Percentiles rank a stretch among this genome's conserved stretches.
Evolutionary conservation across 2,113 vertebrate species (phyloP).

Genomic region (Bothrops jararaca): DNA sequence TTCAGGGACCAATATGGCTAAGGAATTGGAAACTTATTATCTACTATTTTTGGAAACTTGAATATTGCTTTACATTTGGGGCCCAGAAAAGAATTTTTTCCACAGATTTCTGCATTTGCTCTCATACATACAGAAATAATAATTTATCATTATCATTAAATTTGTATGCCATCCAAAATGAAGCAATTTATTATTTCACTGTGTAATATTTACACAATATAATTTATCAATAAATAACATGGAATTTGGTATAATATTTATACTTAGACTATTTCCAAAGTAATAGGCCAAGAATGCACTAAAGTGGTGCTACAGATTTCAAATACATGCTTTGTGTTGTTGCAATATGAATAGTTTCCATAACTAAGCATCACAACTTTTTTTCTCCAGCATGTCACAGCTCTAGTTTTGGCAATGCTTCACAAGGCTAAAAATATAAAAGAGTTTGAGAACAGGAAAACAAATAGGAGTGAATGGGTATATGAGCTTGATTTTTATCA

Average conservation of each 20-base stretch:
- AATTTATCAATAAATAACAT: constrained; percentile 4
- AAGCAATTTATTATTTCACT: background rate
- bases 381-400: constrained; percentile 34
- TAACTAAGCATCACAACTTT: constrained; percentile 40
- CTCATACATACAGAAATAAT: background rate
- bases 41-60: background rate
- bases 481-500: constrained; percentile 9
- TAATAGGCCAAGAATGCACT: constrained; percentile 10
- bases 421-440: constrained; percentile 63
- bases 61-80: background rate
- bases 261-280: constrained; percentile 23
- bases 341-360: constrained; percentile 40
- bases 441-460: constrained; percentile 14
- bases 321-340: constrained; percentile 25
- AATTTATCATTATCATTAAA: background rate
- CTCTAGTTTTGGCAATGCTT: constrained; percentile 52
- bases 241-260: constrained; percentile 18
- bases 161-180: background rate
- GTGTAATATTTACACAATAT: background rate
- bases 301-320: constrained; percentile 20
- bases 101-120: background rate
- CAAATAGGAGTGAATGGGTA: constrained; percentile 19
- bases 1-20: background rate
- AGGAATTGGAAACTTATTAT: background rate
- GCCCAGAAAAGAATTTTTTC: background rate